Percentiles rank a stretch among this genome's conserved stretches.
Conservation (phyloP, 2,113 vertebrate genomes). For the Aix galericulata region DNA sequence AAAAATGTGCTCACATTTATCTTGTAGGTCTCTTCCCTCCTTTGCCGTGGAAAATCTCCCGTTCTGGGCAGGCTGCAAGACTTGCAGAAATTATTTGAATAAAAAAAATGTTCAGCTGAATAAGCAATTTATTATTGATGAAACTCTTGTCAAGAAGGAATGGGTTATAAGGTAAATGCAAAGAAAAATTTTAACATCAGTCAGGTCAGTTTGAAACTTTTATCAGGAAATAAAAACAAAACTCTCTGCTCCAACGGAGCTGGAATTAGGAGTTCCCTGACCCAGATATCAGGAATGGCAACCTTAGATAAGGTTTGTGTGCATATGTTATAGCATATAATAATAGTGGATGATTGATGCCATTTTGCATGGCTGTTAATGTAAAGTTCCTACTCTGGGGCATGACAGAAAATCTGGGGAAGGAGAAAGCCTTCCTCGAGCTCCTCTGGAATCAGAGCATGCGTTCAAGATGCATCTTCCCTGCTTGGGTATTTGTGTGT, state of each 20-base stretch:
- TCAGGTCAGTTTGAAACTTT: not conserved
- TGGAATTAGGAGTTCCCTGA: not conserved
- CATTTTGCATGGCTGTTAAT: not conserved
- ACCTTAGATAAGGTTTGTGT: not conserved
- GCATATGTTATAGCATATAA: fast-evolving
- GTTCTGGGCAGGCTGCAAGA: not conserved
- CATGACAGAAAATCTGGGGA: not conserved
- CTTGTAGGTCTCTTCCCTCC: not conserved
- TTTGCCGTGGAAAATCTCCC: not conserved
- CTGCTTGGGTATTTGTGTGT: not conserved
- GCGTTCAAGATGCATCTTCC: not conserved
- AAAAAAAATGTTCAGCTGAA: not conserved
- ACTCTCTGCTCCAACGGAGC: not conserved
- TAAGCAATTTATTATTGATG: not conserved
- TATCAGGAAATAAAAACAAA: not conserved
- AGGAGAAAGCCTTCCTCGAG: not conserved
- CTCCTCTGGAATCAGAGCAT: not conserved
- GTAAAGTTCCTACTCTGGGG: not conserved
- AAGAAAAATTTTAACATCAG: not conserved
- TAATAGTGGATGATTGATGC: not conserved
- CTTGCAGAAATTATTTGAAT: not conserved
- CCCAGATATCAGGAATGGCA: not conserved
- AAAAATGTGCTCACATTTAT: not conserved
- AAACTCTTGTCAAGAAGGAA: not conserved
- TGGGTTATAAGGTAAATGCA: not conserved